Conservation (phyloP, 2,113 vertebrate species). For the Corythoichthys intestinalis region DNA sequence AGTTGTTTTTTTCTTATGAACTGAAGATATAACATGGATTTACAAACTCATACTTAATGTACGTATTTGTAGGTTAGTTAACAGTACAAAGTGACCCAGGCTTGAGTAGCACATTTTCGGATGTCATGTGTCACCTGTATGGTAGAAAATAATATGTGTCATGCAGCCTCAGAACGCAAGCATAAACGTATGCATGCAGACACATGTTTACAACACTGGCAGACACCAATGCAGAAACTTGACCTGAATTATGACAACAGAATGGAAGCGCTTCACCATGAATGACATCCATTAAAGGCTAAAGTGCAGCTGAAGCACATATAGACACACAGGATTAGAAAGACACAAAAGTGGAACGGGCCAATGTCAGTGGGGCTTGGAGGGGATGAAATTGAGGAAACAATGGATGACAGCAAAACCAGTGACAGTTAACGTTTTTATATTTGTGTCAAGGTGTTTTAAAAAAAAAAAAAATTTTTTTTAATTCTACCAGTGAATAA, state of each 20-base stretch:
- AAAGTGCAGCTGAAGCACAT: constrained; percentile 54
- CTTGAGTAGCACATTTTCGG: too few species aligned
- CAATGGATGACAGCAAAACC: neutral
- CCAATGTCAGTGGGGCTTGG: neutral
- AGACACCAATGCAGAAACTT: constrained; percentile 36
- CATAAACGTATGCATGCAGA: constrained; percentile 7
- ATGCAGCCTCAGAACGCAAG: neutral
- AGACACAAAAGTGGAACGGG: constrained; percentile 25
- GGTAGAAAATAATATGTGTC: neutral
- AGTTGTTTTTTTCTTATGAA: neutral
- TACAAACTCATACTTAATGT: too few species aligned
- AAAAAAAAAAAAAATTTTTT: constrained; percentile 2
- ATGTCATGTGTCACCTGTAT: neutral
- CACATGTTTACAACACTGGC: neutral
- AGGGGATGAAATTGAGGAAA: neutral
- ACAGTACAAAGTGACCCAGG: too few species aligned
- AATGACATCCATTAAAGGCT: constrained; percentile 57
- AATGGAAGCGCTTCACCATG: constrained; percentile 31
- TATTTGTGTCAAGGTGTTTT: constrained; percentile 3
- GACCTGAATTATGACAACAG: constrained; percentile 61
- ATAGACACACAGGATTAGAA: constrained; percentile 45
- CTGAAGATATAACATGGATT: neutral
- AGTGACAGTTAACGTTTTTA: constrained; percentile 12
- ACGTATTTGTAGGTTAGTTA: too few species aligned
- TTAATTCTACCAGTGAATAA: neutral